A percentile compares a stretch with the other conserved stretches of the same genome.
Conservation (phyloP, 2,888 invertebrate genomes). For the Zonitis immaculata region DNA sequence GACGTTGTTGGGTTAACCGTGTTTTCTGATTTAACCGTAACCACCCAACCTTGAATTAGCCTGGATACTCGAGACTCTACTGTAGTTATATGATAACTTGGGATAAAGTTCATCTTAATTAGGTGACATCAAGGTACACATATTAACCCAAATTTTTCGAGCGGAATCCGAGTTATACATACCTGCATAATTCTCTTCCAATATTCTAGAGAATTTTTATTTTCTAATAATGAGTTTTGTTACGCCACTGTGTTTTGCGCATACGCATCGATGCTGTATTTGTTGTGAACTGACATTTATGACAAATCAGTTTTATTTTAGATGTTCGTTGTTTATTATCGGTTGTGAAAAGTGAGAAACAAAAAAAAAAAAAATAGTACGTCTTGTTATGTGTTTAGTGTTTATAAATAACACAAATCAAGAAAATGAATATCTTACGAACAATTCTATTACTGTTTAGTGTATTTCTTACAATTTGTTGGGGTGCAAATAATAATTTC, state of each 20-base stretch:
- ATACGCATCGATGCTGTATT: neutral
- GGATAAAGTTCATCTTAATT: too few relatives aligned
- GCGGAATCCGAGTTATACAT: too few relatives aligned
- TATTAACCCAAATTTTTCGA: too few relatives aligned
- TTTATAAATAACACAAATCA: neutral
- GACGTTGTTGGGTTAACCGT: too few relatives aligned
- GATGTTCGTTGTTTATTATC: neutral
- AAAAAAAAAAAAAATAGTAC: neutral
- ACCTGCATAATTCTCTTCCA: neutral
- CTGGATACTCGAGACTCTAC: too few relatives aligned
- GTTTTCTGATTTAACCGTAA: too few relatives aligned
- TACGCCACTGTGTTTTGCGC: neutral
- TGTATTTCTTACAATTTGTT: conserved; percentile 24
- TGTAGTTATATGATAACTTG: too few relatives aligned
- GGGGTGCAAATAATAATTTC: conserved; percentile 24
- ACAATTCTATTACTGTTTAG: conserved; percentile 26
- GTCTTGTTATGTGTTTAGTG: conserved; percentile 1
- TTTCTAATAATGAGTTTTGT: too few relatives aligned
- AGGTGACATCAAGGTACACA: too few relatives aligned
- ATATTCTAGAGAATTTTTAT: too few relatives aligned
- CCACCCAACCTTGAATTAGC: too few relatives aligned
- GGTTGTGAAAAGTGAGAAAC: too few relatives aligned
- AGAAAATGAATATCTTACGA: conserved; percentile 20
- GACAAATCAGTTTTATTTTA: neutral
- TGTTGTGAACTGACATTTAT: neutral